Evolutionary conservation across 2,113 vertebrate genomes (phyloP).

Genomic region (Neomonachus schauinslandi): DNA sequence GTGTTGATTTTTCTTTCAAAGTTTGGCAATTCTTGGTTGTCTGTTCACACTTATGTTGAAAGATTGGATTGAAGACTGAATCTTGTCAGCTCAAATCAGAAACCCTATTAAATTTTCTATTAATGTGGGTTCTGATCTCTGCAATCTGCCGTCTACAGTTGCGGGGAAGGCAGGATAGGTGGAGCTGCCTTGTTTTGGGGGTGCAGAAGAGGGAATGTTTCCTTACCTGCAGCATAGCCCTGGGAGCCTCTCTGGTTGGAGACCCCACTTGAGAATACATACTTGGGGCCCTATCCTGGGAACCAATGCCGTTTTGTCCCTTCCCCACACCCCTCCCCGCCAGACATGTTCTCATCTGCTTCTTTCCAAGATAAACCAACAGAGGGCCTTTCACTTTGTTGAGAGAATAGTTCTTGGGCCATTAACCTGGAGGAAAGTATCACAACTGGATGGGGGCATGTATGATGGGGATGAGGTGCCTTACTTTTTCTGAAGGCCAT

Average conservation of each 20-base stretch:
- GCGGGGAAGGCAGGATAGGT: neutral
- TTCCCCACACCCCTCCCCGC: neutral
- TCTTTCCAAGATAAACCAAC: neutral
- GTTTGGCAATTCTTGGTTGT: neutral
- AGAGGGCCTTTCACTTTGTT: neutral
- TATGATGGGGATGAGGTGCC: neutral
- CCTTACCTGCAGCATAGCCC: neutral
- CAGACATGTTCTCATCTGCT: neutral
- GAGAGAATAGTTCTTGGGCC: neutral
- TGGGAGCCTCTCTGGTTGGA: neutral
- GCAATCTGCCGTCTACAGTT: neutral
- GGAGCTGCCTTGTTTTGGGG: neutral
- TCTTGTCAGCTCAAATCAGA: neutral
- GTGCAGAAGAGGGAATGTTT: neutral
- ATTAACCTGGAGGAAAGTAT: neutral
- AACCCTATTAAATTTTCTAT: neutral
- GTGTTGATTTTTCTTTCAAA: slow-evolving; percentile 5
- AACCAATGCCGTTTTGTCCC: neutral
- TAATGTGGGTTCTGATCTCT: neutral
- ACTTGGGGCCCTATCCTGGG: neutral
- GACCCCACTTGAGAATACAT: neutral
- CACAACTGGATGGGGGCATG: neutral
- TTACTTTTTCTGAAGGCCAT: neutral
- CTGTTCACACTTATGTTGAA: neutral
- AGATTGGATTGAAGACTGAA: neutral